Evolutionary conservation across 2,113 vertebrate genomes (phyloP).

Genomic region (Falco punctatus): DNA sequence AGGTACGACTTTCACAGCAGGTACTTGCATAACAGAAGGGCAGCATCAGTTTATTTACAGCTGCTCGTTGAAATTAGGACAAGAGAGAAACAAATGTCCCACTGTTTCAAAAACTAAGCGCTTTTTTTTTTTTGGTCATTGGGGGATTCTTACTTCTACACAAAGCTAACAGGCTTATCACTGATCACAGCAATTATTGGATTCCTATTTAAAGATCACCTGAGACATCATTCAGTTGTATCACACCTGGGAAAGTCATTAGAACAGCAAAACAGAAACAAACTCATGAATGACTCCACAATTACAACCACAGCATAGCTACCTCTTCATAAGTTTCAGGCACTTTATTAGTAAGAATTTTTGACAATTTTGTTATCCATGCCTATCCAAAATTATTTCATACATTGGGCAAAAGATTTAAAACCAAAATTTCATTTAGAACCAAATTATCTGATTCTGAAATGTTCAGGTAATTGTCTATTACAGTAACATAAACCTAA

Average conservation of each 20-base stretch:
- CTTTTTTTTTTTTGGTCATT: neutral
- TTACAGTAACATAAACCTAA: neutral
- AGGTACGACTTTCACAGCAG: neutral
- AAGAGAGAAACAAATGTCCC: neutral
- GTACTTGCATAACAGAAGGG: neutral
- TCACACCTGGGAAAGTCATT: neutral
- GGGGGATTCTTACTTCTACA: neutral
- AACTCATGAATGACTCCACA: neutral
- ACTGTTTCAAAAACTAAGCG: neutral
- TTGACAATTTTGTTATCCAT: neutral
- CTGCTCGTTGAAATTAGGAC: neutral
- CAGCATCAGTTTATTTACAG: neutral
- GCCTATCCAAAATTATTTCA: neutral
- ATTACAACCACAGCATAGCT: neutral
- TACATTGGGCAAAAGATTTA: neutral
- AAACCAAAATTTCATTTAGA: neutral
- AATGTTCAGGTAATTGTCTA: neutral
- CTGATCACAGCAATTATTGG: neutral
- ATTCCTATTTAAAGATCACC: neutral
- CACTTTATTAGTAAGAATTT: neutral
- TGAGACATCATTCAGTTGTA: neutral
- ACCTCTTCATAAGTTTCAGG: neutral
- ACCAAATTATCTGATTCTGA: neutral
- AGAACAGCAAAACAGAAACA: neutral
- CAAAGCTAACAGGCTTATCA: neutral